Conservation (phyloP, 2,113 vertebrate species). For the Orthonyx spaldingii region DNA sequence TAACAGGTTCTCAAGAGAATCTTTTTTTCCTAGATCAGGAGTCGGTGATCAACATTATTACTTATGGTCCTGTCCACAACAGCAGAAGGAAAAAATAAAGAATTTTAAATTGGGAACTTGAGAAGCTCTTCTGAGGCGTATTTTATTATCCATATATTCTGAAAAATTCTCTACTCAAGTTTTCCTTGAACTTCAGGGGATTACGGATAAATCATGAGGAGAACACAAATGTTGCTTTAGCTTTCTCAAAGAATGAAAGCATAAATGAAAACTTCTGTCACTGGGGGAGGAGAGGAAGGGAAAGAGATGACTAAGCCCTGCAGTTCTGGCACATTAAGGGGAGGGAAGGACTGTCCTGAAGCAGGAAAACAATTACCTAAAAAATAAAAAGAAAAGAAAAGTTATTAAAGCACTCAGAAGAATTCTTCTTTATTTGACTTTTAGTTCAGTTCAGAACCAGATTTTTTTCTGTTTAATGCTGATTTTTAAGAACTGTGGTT, state of each 20-base stretch:
- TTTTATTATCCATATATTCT: neutral
- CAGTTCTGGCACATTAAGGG: constrained; percentile 7
- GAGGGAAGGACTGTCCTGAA: constrained; percentile 26
- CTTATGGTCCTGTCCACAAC: neutral
- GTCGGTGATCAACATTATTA: neutral
- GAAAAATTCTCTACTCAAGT: neutral
- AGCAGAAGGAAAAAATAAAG: neutral
- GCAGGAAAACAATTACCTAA: constrained; percentile 50
- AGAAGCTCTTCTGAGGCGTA: neutral
- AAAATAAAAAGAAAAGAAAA: constrained; percentile 23
- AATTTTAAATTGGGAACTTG: neutral
- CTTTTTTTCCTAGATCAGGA: neutral
- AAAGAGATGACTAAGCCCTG: constrained; percentile 27
- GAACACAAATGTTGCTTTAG: constrained; percentile 12
- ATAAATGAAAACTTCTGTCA: constrained; percentile 27
- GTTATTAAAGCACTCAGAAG: neutral
- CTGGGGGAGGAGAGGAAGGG: neutral
- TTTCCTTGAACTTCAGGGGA: constrained; percentile 27
- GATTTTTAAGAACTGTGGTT: neutral
- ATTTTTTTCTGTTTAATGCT: neutral
- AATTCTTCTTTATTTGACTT: neutral
- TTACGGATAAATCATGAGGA: neutral
- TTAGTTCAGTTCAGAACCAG: neutral
- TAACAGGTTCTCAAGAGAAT: neutral
- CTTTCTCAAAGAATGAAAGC: neutral